These are phyloP conservation scores for Xestoiulus laeticollis DNA, from an alignment of 2,888 invertebrate species.

Conservation along the genomic window DNA sequence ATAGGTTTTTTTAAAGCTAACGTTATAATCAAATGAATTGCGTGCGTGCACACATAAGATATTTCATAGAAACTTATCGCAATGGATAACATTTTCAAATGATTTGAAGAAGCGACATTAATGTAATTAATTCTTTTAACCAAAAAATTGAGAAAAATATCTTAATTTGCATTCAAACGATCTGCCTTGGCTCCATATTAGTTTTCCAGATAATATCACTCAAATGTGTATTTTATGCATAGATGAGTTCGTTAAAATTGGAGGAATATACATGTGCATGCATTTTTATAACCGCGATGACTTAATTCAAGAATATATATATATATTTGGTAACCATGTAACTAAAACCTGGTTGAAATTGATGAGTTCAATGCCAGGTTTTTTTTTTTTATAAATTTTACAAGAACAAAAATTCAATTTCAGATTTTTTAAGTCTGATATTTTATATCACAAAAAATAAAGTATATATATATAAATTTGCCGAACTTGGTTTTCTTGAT, in stretches of 20 bases:
- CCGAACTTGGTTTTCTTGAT: not conserved
- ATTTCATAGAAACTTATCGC: not conserved
- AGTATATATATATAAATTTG: too few relatives aligned
- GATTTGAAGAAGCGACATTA: not conserved
- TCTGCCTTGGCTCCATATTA: not conserved
- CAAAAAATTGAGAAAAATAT: not conserved
- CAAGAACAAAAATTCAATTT: too few relatives aligned
- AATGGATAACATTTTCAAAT: not conserved
- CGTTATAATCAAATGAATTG: not conserved
- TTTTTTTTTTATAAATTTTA: too few relatives aligned
- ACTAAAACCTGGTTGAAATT: too few relatives aligned
- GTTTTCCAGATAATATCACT: not conserved
- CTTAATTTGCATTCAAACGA: not conserved
- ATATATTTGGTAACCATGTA: too few relatives aligned
- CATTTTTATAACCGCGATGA: not conserved
- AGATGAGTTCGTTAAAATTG: not conserved
- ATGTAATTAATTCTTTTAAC: not conserved
- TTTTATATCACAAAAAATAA: too few relatives aligned
- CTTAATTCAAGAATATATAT: too few relatives aligned
- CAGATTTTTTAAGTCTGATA: too few relatives aligned
- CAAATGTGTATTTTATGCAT: not conserved
- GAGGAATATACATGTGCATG: not conserved
- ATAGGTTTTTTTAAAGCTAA: not conserved
- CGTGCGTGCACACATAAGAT: not conserved
- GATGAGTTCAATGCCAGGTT: too few relatives aligned